phyloP scores from a whole-genome alignment of 2,113 vertebrate genomes.

The Turdus rufiventris region DNA sequence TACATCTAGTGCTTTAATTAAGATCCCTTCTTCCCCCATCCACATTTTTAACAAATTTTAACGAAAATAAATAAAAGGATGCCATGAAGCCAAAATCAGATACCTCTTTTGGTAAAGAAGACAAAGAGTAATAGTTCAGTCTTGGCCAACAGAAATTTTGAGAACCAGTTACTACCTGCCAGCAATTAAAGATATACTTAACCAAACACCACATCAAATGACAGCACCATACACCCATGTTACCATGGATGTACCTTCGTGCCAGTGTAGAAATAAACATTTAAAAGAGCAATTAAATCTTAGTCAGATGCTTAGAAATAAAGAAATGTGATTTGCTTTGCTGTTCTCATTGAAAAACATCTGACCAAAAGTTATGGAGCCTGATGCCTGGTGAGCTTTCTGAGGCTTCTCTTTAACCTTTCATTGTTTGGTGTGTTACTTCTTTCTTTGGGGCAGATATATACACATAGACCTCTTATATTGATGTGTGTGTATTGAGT shows the following conservation, averaged over 20 bases:
- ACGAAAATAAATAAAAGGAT: neutral
- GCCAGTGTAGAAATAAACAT: neutral
- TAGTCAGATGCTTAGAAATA: constrained; percentile 8
- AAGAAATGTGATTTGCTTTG: neutral
- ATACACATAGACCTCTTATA: neutral
- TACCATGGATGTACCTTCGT: neutral
- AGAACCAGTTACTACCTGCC: constrained; percentile 21
- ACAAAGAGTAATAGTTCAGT: neutral
- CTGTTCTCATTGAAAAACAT: neutral
- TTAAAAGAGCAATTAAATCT: constrained; percentile 11
- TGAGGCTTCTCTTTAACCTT: neutral
- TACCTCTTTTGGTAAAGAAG: neutral
- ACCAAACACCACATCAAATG: neutral
- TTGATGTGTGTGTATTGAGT: neutral
- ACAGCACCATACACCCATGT: neutral
- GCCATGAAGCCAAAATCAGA: neutral
- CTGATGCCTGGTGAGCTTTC: neutral
- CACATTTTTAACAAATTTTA: neutral
- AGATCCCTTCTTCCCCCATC: neutral
- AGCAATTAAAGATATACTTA: constrained; percentile 37
- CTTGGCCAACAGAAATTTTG: neutral
- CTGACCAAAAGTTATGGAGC: neutral
- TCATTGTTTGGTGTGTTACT: neutral
- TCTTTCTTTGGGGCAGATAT: neutral
- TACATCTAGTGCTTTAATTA: neutral